These are phyloP conservation scores for Pipistrellus nathusii DNA, from an alignment of 2,797 vertebrate species.

Conservation along the genomic window DNA sequence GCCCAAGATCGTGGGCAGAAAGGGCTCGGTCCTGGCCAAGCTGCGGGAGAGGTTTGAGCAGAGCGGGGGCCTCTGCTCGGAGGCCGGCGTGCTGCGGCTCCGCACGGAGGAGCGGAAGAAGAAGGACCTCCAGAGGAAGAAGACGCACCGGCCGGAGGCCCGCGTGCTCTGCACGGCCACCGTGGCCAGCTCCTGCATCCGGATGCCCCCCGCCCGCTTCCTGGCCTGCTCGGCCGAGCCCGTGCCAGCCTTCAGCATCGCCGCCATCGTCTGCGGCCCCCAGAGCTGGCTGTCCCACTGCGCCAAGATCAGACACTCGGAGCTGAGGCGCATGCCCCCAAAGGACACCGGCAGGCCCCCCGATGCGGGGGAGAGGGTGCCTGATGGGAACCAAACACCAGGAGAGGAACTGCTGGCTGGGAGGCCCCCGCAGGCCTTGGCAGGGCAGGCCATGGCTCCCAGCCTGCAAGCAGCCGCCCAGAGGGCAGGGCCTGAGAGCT, in stretches of 20 bases:
- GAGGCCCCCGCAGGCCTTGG: neutral
- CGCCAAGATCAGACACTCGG: neutral
- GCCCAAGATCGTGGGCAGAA: constrained; percentile 83
- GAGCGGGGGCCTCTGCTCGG: constrained; percentile 85
- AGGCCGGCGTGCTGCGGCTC: constrained; percentile 80
- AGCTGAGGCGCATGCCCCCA: neutral
- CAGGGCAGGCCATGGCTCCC: neutral
- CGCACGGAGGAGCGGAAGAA: constrained; percentile 65
- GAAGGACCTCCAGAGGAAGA: constrained; percentile 51
- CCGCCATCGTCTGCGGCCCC: constrained; percentile 83
- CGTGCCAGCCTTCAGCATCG: constrained; percentile 81
- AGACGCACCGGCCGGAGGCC: constrained; percentile 82
- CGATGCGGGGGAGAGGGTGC: neutral
- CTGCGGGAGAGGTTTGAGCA: constrained; percentile 92
- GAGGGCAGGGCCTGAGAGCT: neutral
- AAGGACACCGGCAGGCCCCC: neutral
- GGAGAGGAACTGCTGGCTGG: neutral
- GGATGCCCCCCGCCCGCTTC: constrained; percentile 78
- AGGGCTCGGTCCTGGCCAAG: constrained; percentile 86
- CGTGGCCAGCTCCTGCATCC: constrained; percentile 83
- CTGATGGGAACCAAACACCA: neutral
- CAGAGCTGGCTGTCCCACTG: constrained; percentile 85
- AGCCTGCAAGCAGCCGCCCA: neutral
- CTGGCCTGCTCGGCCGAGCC: constrained; percentile 83
- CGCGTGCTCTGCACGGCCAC: constrained; percentile 76